Evolutionary conservation across 2,113 vertebrate species (phyloP), one percentile per base, ranked within the genome.

Genomic region (Cheirogaleus medius): DNA sequence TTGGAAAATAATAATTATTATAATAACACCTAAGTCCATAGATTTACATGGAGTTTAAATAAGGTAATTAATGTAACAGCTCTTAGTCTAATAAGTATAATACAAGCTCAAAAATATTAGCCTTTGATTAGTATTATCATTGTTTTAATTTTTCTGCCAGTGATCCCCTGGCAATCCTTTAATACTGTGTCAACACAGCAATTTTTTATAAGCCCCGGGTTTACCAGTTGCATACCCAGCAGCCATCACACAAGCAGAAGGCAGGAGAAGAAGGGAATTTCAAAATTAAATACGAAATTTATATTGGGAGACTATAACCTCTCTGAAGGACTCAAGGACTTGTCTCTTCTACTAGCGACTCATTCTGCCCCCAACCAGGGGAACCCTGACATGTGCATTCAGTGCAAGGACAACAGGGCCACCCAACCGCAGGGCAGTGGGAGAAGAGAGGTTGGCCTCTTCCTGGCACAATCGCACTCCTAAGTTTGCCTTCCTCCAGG

Each of bases 141-240:
- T 58, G 44, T 68, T 90, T 87, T 74, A 63, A 32, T 58, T 97
- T 89, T 77, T 54, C 69, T 86, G 32, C 4, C 20, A 97, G 8
- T 42, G 44, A 37, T 1, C 8, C 23, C 5, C 1, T 44, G 39
- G 29, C 15, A 74, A n/a, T 69, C 6, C 21, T 87, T 63, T 77
- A 32, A 44, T 58, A 68, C 71, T 54, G 76, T 91, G 52, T 37
- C 78, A 95, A 37, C 39, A 47, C 1, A 64, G 29, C 39, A 78
- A 37, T 44, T 34, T 71, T 29, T 74, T 64, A 4, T 39, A 77
- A 76, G 42, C 87, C 39, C 37, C 23, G 71, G 20, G 23, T 83
- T 63, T 90, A 78, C 47, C n/a, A 83, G 5, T 1, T 47, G 8
- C 32, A 15, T 42, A 34, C 13, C 25, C 39, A 8, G 32, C 20